A percentile compares a stretch with the other conserved stretches of the same genome.
These are phyloP conservation scores for Nomada fabriciana DNA, from an alignment of 2,888 invertebrate genomes.

Conservation along the genomic window DNA sequence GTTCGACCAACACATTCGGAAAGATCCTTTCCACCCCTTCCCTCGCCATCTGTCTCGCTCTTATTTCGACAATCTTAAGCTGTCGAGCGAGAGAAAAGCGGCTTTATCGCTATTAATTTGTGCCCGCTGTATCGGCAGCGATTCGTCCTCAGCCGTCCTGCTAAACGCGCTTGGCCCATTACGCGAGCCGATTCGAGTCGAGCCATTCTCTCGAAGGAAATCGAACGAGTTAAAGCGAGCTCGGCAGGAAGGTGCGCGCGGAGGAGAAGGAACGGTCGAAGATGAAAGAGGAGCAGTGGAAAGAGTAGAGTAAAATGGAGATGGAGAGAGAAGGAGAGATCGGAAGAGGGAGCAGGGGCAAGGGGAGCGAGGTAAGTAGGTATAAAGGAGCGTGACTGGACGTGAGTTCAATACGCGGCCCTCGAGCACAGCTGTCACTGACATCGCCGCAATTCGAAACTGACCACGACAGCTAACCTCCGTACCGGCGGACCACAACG, in stretches of 20 bases:
- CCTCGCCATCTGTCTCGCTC: slow-evolving; percentile 14
- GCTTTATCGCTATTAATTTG: too few relatives aligned
- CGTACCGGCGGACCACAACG: slow-evolving; percentile 80
- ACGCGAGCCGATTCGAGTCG: not conserved
- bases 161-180: not conserved
- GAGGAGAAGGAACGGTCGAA: slow-evolving; percentile 16
- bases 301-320: slow-evolving; percentile 38
- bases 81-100: not conserved
- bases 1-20: slow-evolving; percentile 50
- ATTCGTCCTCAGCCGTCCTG: slow-evolving; percentile 10
- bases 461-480: slow-evolving; percentile 83
- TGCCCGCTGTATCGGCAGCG: slow-evolving; percentile 16
- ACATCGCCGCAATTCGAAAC: slow-evolving; percentile 84
- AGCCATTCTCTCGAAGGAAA: not conserved
- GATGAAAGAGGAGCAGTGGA: slow-evolving; percentile 27
- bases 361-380: slow-evolving; percentile 78
- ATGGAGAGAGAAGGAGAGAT: slow-evolving; percentile 18
- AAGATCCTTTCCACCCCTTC: slow-evolving; percentile 16
- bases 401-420: slow-evolving; percentile 83
- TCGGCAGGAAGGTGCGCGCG: slow-evolving; percentile 5
- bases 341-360: slow-evolving; percentile 26
- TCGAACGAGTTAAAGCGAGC: slow-evolving; percentile 4
- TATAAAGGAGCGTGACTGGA: slow-evolving; percentile 83
- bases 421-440: slow-evolving; percentile 83
- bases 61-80: not conserved